These are phyloP conservation scores for Potamarius usumacintae DNA, from an alignment of 2,113 vertebrate genomes.

Conservation along the genomic window DNA sequence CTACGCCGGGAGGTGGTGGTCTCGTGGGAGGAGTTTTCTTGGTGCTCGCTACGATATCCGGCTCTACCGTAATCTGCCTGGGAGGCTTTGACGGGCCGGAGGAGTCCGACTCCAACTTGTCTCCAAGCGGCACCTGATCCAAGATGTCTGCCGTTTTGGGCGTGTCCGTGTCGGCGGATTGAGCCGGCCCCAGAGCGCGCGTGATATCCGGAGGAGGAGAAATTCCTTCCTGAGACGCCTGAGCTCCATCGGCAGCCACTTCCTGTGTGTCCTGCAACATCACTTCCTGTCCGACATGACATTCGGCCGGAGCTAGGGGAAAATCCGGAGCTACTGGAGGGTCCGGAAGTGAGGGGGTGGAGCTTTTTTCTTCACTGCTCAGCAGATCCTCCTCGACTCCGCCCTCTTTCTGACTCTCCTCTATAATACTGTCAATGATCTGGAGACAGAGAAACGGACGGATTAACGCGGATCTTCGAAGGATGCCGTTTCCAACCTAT, in stretches of 20 bases:
- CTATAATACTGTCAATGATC: constrained; percentile 98
- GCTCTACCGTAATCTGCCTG: constrained; percentile 85
- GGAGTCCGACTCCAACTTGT: constrained; percentile 70
- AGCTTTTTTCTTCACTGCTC: constrained; percentile 31
- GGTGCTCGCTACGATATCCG: constrained; percentile 97
- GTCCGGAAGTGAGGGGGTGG: not conserved
- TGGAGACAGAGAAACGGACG: constrained; percentile 52
- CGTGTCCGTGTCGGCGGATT: constrained; percentile 35
- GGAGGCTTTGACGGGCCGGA: constrained; percentile 85
- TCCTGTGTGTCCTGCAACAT: constrained; percentile 59
- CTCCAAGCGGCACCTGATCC: constrained; percentile 69
- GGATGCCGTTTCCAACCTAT: too few relatives aligned
- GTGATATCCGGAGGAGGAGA: constrained; percentile 74
- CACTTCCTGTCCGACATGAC: constrained; percentile 66
- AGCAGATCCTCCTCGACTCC: constrained; percentile 76
- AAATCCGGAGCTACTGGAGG: not conserved
- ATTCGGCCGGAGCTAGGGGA: not conserved
- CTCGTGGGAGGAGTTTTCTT: constrained; percentile 89
- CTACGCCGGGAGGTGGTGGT: constrained; percentile 83
- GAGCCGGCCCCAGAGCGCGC: constrained; percentile 61
- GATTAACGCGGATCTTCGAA: not conserved
- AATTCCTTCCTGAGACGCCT: constrained; percentile 47
- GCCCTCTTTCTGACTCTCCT: constrained; percentile 87
- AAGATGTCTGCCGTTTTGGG: constrained; percentile 71
- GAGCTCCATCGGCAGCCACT: constrained; percentile 48